A percentile compares a stretch with the other conserved stretches of the same genome.
Evolutionary conservation across 2,113 vertebrate species (phyloP).

Genomic region (Psilopogon haemacephalus): DNA sequence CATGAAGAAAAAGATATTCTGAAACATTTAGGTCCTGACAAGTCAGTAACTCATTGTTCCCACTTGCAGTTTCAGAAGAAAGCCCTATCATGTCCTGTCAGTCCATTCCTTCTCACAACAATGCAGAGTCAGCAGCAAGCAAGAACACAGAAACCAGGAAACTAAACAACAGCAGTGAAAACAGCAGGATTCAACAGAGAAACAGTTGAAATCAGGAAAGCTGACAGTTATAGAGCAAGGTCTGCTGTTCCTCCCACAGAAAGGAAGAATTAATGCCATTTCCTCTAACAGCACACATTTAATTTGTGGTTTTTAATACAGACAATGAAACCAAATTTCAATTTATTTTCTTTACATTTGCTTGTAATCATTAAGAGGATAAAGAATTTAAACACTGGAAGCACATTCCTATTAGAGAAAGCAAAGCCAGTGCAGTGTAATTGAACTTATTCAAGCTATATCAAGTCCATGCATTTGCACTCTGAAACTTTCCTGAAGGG

Average conservation of each 20-base stretch:
- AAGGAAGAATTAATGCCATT: neutral
- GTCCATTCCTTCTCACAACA: neutral
- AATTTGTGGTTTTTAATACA: neutral
- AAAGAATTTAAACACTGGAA: neutral
- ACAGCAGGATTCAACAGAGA: neutral
- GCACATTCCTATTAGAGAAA: neutral
- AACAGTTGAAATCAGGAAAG: neutral
- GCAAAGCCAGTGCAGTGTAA: neutral
- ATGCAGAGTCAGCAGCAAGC: neutral
- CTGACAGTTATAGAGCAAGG: neutral
- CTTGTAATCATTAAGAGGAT: neutral
- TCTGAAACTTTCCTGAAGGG: neutral
- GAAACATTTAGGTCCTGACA: neutral
- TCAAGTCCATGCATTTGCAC: no score
- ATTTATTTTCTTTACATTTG: neutral
- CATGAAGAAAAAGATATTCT: neutral
- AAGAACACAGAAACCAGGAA: neutral
- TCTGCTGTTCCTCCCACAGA: neutral
- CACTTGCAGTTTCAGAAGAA: neutral
- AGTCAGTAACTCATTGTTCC: neutral
- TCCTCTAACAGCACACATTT: neutral
- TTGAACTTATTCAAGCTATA: neutral
- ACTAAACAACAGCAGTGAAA: neutral
- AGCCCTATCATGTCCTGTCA: neutral
- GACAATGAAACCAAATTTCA: neutral